Percentiles rank a stretch among this genome's conserved stretches.
Conservation (phyloP, 2,888 invertebrate species). For the Sesamia inferens region DNA sequence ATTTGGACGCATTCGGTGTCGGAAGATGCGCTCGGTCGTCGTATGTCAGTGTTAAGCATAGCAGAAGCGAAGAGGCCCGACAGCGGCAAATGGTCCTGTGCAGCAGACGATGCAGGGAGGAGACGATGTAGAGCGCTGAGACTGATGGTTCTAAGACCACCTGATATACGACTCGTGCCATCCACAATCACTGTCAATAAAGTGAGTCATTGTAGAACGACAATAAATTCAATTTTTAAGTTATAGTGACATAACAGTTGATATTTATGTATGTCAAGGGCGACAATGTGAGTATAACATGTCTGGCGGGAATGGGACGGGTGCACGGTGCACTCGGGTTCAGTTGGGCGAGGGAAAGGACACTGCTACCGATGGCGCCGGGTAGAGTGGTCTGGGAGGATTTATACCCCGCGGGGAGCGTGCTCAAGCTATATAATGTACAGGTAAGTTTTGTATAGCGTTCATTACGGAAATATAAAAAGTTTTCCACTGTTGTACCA, state of each 20-base stretch:
- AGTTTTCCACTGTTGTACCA: neutral
- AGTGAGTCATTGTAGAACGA: slow-evolving; percentile 78
- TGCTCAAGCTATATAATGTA: slow-evolving; percentile 94
- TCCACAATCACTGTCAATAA: slow-evolving; percentile 93
- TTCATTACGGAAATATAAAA: neutral
- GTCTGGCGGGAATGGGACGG: slow-evolving; percentile 92
- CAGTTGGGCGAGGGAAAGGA: slow-evolving; percentile 95
- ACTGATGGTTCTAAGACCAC: slow-evolving; percentile 91
- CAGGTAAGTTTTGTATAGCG: slow-evolving; percentile 88
- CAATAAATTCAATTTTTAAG: neutral
- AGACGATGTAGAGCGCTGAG: slow-evolving; percentile 92
- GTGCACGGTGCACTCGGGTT: slow-evolving; percentile 93
- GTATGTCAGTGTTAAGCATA: slow-evolving; percentile 93
- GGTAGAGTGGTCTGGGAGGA: slow-evolving; percentile 96
- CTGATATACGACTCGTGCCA: slow-evolving; percentile 92
- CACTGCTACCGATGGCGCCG: slow-evolving; percentile 93
- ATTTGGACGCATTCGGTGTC: slow-evolving; percentile 92
- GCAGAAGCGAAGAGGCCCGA: slow-evolving; percentile 93
- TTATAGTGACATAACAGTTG: neutral
- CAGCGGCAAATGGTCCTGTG: slow-evolving; percentile 95
- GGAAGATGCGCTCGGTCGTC: slow-evolving; percentile 84
- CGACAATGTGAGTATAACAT: slow-evolving; percentile 92
- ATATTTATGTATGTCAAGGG: slow-evolving; percentile 88
- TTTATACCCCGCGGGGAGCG: slow-evolving; percentile 95
- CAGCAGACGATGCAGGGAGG: slow-evolving; percentile 92